Evolutionary conservation across 2,888 invertebrate genomes (phyloP).

Genomic region (Chrysopilus asiliformis): DNA sequence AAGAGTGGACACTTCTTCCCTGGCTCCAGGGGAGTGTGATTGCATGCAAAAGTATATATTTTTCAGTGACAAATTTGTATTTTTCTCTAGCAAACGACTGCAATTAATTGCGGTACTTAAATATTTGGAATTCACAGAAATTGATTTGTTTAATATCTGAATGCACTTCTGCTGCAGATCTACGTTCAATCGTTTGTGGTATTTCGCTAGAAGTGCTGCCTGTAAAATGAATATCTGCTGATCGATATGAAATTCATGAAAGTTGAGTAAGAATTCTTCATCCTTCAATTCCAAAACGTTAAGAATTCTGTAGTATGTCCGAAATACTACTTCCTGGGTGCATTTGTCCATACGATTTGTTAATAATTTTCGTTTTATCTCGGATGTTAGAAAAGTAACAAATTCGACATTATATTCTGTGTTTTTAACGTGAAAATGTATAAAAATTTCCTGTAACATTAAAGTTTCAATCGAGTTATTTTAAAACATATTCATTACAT

Average conservation of each 20-base stretch:
- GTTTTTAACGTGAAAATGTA: too few relatives aligned
- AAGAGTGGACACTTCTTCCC: conserved; percentile 28
- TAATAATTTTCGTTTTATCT: too few relatives aligned
- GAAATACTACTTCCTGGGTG: conserved; percentile 22
- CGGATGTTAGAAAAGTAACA: too few relatives aligned
- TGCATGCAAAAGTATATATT: conserved; percentile 31
- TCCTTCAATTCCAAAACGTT: conserved; percentile 20
- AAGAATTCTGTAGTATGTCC: conserved; percentile 25
- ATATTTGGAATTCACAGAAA: conserved; percentile 19
- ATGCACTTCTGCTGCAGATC: conserved; percentile 20
- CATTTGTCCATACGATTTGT: too few relatives aligned
- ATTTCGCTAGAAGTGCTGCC: conserved; percentile 25
- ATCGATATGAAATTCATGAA: background rate
- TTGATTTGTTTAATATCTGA: conserved; percentile 18
- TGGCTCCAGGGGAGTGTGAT: conserved; percentile 19
- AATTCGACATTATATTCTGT: too few relatives aligned
- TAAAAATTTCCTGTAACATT: too few relatives aligned
- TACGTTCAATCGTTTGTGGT: conserved; percentile 16
- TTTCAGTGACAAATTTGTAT: conserved; percentile 20
- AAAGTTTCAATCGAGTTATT: too few relatives aligned
- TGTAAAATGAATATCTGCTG: conserved; percentile 20
- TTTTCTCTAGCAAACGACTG: too few relatives aligned
- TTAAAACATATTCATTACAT: too few relatives aligned
- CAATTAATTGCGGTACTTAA: too few relatives aligned
- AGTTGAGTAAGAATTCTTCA: background rate